Percentiles rank a stretch among this genome's conserved stretches.
phyloP scores from a whole-genome alignment of 2,797 vertebrate genomes.

The Urosaurus nigricauda region DNA sequence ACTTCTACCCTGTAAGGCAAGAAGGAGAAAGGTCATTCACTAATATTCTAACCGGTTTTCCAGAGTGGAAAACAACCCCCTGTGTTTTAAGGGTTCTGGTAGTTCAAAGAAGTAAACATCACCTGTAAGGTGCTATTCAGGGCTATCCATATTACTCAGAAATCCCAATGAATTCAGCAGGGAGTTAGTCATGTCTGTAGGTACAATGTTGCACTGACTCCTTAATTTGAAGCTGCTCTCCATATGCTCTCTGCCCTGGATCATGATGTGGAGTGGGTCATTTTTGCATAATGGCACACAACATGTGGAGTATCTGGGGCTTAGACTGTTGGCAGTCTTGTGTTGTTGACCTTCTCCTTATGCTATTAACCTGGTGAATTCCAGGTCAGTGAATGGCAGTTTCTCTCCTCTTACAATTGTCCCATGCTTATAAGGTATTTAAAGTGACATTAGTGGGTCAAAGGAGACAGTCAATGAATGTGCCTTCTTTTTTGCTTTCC shows the following conservation, averaged over 20 bases:
- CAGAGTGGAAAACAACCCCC: neutral
- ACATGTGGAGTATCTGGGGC: too few relatives aligned
- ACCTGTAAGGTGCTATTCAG: neutral
- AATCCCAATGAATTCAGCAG: neutral
- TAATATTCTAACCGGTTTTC: neutral
- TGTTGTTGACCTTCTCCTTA: too few relatives aligned
- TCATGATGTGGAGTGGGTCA: neutral
- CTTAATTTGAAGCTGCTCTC: too few relatives aligned
- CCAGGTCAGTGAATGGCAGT: too few relatives aligned
- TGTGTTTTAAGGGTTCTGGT: neutral
- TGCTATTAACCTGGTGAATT: too few relatives aligned
- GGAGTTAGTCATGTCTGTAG: neutral
- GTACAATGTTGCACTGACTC: neutral
- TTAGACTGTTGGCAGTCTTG: too few relatives aligned
- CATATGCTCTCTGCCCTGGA: too few relatives aligned
- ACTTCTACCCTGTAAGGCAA: neutral
- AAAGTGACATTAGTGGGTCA: too few relatives aligned
- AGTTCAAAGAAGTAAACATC: neutral
- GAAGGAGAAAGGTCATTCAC: neutral
- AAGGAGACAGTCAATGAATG: too few relatives aligned
- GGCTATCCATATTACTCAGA: neutral
- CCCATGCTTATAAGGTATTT: too few relatives aligned
- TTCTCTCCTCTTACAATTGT: too few relatives aligned
- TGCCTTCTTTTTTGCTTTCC: too few relatives aligned
- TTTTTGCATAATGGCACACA: neutral